Conservation (phyloP, 2,113 vertebrate species). For the Salvelinus sp. region DNA sequence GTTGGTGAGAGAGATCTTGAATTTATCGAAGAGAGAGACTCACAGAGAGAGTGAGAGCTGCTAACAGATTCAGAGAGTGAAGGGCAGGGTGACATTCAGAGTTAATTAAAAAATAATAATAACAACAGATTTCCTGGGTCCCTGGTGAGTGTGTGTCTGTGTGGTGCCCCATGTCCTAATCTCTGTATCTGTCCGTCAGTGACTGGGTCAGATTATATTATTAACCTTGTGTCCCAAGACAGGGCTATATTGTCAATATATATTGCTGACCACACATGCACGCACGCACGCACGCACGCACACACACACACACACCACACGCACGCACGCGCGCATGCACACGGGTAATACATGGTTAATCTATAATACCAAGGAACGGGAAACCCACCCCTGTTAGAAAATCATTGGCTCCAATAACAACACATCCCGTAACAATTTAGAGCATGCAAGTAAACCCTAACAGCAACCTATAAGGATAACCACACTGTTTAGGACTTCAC, state of each 20-base stretch:
- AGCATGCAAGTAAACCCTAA: no score
- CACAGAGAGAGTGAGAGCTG: slow-evolving; percentile 40
- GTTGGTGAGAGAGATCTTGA: no score
- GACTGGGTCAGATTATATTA: no score
- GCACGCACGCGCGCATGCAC: neutral
- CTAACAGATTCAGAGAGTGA: slow-evolving; percentile 64
- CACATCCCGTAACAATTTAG: no score
- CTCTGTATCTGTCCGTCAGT: no score
- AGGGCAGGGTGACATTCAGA: slow-evolving; percentile 77
- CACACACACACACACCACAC: slow-evolving; percentile 23
- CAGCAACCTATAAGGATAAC: no score
- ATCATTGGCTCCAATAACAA: no score
- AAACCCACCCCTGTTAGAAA: no score
- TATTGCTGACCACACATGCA: neutral
- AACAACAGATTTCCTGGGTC: slow-evolving; percentile 61
- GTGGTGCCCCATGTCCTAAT: neutral
- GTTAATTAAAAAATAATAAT: slow-evolving; percentile 76
- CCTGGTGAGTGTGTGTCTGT: neutral
- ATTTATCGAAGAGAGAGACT: neutral
- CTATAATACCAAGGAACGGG: neutral
- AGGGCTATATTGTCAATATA: no score
- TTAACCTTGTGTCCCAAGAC: no score
- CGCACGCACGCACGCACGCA: neutral
- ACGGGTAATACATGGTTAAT: no score
- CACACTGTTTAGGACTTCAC: no score